Conservation (phyloP, 1,140 invertebrate genomes). For the Drosophila parvula region DNA sequence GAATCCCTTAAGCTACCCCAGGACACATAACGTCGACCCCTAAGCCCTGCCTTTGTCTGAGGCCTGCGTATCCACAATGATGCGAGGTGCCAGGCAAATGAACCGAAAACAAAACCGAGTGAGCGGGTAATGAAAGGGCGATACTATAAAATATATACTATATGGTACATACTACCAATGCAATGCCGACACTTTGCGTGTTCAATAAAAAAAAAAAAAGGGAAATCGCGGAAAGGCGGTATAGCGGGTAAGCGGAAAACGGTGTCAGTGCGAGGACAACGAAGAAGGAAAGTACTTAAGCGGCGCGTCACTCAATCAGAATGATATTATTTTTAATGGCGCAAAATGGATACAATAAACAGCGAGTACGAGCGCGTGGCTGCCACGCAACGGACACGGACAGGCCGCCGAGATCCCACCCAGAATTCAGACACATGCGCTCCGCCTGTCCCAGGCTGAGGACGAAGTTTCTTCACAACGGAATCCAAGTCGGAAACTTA, state of each 20-base stretch:
- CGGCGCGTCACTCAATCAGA: slow-evolving; percentile 81
- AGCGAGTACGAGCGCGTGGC: slow-evolving; percentile 61
- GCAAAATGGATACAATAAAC: slow-evolving; percentile 74
- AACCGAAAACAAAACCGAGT: slow-evolving; percentile 29
- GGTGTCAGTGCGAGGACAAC: slow-evolving; percentile 76
- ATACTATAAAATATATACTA: slow-evolving; percentile 22
- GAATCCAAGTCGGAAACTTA: slow-evolving; percentile 59
- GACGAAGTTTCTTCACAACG: slow-evolving; percentile 37
- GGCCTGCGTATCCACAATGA: slow-evolving; percentile 50
- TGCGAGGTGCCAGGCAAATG: slow-evolving; percentile 26
- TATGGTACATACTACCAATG: slow-evolving; percentile 12
- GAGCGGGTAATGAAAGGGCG: slow-evolving; percentile 36
- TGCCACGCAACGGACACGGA: slow-evolving; percentile 57
- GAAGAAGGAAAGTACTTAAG: slow-evolving; percentile 77
- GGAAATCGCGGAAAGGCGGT: slow-evolving; percentile 44
- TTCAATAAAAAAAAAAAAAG: slow-evolving; percentile 65
- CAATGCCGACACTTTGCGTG: slow-evolving; percentile 71
- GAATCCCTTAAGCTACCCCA: neutral
- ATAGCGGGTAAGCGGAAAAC: slow-evolving; percentile 52
- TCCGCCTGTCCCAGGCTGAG: slow-evolving; percentile 59
- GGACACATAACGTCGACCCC: slow-evolving; percentile 12
- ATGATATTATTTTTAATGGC: slow-evolving; percentile 83
- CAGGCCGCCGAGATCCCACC: slow-evolving; percentile 18
- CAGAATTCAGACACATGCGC: slow-evolving; percentile 12
- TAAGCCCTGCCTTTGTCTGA: slow-evolving; percentile 25